Base-by-base conservation (phyloP, 2,797 vertebrate species). In the Cossypha niveicapilla region DNA sequence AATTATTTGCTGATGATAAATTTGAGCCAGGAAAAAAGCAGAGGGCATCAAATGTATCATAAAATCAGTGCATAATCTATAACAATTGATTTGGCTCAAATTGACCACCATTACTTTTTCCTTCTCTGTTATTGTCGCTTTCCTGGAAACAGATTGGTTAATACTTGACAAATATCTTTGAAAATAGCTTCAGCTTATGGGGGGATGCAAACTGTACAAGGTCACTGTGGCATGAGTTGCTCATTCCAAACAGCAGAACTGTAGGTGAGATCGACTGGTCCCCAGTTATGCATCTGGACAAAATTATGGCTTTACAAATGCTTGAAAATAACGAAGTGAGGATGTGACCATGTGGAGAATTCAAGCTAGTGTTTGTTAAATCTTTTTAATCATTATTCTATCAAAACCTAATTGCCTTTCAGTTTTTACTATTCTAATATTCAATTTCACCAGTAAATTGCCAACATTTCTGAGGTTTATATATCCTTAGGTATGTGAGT, bases 311-410 rank as follows among this genome's bases (percentile, higher is more conserved):
- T 63, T 67, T 62, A 58, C 10, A 73, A 86, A 37, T 42, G 23
- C 25, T 70, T 83, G 61, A 32, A 51, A 51, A 68, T 65, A 53
- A 61, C 2, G 8, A 61, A 74, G 42, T 2, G 10, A 76, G 35
- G 53, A 41, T 0, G 2, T 44, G 58, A 86, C 63, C 0, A 0
- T 39, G 10, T 47, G 54, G 34, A 39, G 28, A 67, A 75, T 23
- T 67, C 18, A 42, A 72, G 8, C 34, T 21, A 41, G 9, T 25
- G 32, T 70, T 88, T 54, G 19, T 32, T 58, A 54, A 32, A 42
- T 39, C 30, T 39, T 5, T 87, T 85, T 35, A 28, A 47, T 54
- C 2, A 18, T 16, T 17, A 10, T 54, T 83, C n/a, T 78, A 23
- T 30, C 25, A 67, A 78, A 81, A n/a, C 3, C 12, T 57, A 35